Percentiles rank a stretch among this genome's conserved stretches.
Conservation (phyloP, 2,113 vertebrate species). For the Narcine bancroftii region DNA sequence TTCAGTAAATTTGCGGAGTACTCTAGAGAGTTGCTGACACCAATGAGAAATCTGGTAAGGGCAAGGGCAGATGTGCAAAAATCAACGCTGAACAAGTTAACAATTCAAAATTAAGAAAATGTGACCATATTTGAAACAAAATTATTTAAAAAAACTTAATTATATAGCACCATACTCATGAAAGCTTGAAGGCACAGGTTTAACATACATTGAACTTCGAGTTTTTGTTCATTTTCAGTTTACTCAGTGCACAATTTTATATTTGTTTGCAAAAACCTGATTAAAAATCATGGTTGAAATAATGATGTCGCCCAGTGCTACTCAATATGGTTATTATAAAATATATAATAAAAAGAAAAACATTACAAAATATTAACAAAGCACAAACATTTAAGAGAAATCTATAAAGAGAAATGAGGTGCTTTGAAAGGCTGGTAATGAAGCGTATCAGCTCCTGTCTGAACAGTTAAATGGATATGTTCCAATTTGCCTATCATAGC, state of each 20-base stretch:
- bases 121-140: not conserved
- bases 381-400: not conserved
- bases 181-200: too few species aligned
- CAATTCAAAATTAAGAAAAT: not conserved
- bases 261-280: not conserved
- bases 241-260: not conserved
- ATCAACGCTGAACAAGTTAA: not conserved
- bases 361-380: not conserved
- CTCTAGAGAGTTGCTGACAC: slow-evolving; percentile 53
- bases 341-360: not conserved
- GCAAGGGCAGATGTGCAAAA: not conserved
- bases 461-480: too few species aligned
- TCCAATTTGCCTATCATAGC: too few species aligned
- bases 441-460: too few species aligned
- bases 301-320: not conserved
- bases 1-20: slow-evolving; percentile 55
- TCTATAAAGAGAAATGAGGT: too few species aligned
- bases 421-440: too few species aligned
- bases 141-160: not conserved
- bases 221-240: not conserved
- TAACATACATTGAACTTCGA: too few species aligned
- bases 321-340: not conserved
- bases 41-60: slow-evolving; percentile 57
- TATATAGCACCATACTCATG: not conserved
- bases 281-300: not conserved